These are phyloP conservation scores for Lamellibrachia satsuma DNA, from an alignment of 2,888 invertebrate genomes.

Conservation along the genomic window DNA sequence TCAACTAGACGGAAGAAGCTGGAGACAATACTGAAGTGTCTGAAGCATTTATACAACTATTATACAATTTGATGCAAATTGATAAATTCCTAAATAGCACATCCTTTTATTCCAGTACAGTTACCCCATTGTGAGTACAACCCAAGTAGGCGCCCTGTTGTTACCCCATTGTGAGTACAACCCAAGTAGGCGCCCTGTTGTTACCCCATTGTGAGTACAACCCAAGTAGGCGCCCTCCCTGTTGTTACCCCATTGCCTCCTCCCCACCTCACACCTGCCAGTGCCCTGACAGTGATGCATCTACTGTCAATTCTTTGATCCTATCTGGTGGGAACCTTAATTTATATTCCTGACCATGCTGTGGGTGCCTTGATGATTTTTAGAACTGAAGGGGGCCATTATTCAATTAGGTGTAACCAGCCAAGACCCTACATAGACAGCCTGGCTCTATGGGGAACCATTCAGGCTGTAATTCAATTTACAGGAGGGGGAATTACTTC, in stretches of 20 bases:
- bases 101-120: conserved; percentile 13
- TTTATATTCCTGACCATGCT: neutral
- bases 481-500: neutral
- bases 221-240: neutral
- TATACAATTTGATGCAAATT: neutral
- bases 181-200: neutral
- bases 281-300: neutral
- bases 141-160: neutral
- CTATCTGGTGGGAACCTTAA: neutral
- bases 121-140: neutral
- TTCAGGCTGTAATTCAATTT: neutral
- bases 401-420: neutral
- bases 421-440: neutral
- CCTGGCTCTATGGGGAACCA: neutral
- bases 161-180: neutral
- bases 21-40: neutral
- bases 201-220: neutral
- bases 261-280: neutral
- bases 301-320: neutral
- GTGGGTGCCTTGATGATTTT: neutral
- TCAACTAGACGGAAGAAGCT: neutral
- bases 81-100: neutral
- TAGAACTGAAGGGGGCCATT: neutral
- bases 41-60: neutral
- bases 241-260: neutral